Conservation (phyloP, 2,113 vertebrate species). For the Megaleporinus macrocephalus region DNA sequence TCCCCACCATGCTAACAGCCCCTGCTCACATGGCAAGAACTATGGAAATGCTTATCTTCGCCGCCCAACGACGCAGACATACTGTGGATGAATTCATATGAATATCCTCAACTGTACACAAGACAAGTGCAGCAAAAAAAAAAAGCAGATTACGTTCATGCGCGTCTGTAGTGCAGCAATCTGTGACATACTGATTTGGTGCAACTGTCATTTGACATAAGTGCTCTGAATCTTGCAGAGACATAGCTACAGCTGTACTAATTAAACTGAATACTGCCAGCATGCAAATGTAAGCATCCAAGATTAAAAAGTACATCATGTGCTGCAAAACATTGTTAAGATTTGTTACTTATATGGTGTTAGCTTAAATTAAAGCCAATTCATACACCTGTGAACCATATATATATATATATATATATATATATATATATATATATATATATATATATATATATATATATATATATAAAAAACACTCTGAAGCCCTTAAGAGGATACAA, state of each 20-base stretch:
- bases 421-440: no score
- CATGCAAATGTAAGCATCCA: no score
- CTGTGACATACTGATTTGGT: no score
- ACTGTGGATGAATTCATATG: constrained; percentile 1
- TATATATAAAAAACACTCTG: no score
- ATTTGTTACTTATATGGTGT: no score
- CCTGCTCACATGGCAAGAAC: constrained; percentile 13
- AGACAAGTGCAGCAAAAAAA: constrained; percentile 6
- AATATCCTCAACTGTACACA: background rate
- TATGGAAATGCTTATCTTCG: constrained; percentile 36
- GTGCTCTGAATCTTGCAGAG: background rate
- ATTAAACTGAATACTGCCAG: background rate
- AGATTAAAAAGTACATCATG: no score
- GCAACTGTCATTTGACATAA: background rate
- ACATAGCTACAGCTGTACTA: no score
- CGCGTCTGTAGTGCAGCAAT: background rate
- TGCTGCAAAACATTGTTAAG: background rate
- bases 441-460: no score
- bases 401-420: no score
- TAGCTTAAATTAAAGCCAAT: background rate
- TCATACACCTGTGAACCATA: no score
- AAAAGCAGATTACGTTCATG: constrained; percentile 32
- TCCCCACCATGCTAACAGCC: constrained; percentile 29
- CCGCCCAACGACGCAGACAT: constrained; percentile 12
- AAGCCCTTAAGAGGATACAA: background rate